phyloP scores from a whole-genome alignment of 2,797 vertebrate genomes.

The Chaunax sp. region DNA sequence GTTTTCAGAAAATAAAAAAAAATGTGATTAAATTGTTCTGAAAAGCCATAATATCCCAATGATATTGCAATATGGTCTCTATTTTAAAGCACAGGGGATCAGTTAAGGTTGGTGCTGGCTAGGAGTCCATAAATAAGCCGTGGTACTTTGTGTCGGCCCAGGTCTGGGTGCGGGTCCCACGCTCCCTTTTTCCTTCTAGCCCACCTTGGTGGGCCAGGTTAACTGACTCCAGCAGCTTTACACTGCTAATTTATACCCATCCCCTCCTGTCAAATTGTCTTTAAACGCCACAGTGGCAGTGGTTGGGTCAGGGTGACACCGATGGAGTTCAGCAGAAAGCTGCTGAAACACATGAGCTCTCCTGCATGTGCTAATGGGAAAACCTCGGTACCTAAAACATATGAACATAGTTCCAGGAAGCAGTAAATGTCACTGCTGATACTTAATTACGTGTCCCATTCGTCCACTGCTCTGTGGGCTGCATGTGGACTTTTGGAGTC shows the following conservation, averaged over 20 bases:
- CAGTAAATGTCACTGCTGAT: conserved; percentile 77
- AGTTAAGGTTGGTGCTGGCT: conserved; percentile 43
- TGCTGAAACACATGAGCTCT: conserved; percentile 64
- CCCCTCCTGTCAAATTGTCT: conserved; percentile 62
- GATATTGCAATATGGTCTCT: conserved; percentile 51
- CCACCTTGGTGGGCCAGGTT: conserved; percentile 54
- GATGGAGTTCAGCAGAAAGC: conserved; percentile 65
- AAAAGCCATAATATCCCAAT: conserved; percentile 55
- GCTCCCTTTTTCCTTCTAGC: conserved; percentile 53
- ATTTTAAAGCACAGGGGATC: conserved; percentile 53
- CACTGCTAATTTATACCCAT: conserved; percentile 70
- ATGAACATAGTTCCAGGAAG: conserved; percentile 67
- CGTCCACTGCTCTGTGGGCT: conserved; percentile 38
- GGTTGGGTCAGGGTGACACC: conserved; percentile 40
- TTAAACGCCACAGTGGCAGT: conserved; percentile 61
- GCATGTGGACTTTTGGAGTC: conserved; percentile 39
- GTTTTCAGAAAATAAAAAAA: conserved; percentile 34
- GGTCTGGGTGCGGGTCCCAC: conserved; percentile 57
- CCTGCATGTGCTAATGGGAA: conserved; percentile 63
- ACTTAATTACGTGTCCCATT: conserved; percentile 60
- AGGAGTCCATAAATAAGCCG: conserved; percentile 72
- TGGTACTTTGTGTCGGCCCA: conserved; percentile 40
- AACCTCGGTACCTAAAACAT: conserved; percentile 45
- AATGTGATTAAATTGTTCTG: conserved; percentile 28
- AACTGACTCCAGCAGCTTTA: conserved; percentile 54